A percentile compares a stretch with the other conserved stretches of the same genome.
phyloP scores from a whole-genome alignment of 2,797 vertebrate species.

The Onychomys leucogaster region DNA sequence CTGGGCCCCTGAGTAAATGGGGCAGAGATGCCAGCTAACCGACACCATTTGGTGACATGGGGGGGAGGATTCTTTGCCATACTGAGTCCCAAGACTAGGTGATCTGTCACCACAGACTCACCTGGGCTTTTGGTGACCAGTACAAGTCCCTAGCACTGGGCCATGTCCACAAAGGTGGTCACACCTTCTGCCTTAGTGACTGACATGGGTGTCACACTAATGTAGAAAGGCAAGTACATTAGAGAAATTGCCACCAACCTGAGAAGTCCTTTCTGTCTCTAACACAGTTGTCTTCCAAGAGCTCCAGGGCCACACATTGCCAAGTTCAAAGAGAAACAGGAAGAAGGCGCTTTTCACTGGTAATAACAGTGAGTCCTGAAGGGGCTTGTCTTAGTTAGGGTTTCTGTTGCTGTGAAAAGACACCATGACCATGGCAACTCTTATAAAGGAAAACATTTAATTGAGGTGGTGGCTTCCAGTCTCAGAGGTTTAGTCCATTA shows the following conservation, averaged over 20 bases:
- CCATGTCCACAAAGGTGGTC: background rate
- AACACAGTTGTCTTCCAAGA: background rate
- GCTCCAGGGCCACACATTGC: background rate
- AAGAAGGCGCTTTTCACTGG: background rate
- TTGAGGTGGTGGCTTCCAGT: background rate
- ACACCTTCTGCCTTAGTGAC: background rate
- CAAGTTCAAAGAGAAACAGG: background rate
- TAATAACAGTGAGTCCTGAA: background rate
- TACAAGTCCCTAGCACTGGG: background rate
- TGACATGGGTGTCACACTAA: background rate
- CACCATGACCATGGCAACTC: background rate
- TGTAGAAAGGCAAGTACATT: background rate
- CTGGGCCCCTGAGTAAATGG: background rate
- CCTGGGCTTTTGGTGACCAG: background rate
- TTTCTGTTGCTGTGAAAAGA: background rate
- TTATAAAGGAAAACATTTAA: background rate
- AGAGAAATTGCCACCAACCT: background rate
- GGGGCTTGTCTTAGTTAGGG: background rate
- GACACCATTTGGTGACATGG: too few species aligned
- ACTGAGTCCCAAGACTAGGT: background rate
- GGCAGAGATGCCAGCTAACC: background rate
- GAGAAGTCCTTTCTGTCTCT: background rate
- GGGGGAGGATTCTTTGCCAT: background rate
- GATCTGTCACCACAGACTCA: background rate
- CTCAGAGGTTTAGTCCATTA: background rate